Base-by-base conservation (phyloP, 37 sponge, comb jelly and placozoan species). In the Haliclona indistincta region DNA sequence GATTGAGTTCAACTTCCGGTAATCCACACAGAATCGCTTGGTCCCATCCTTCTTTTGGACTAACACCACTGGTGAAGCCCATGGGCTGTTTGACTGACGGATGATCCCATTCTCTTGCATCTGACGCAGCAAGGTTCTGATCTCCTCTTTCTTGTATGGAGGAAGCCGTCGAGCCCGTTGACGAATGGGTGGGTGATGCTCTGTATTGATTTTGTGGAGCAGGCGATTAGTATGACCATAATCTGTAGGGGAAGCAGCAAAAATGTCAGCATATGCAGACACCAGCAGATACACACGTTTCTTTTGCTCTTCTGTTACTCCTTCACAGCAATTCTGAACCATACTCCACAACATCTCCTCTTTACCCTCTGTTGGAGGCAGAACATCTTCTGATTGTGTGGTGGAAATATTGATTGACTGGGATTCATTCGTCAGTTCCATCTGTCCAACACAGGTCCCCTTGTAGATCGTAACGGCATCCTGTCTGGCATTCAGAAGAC, bases 81-180 rank as follows among this genome's bases (percentile, higher is more conserved):
- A 75, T 4, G 75, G 75, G 35, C 75, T 75, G 25, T n/a, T 40
- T 2, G 75, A 75, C 29, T 44, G 64, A 63, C 45, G 5, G 1
- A 75, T 23, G 17, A 75, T 38, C 2, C 35, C 51, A 38, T 62
- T 19, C 2, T 61, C 34, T 28, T 47, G 22, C 42, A 73, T 73
- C 19, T 73, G 43, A 20, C 22, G 33, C 1, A 73, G 7, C 41
- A 73, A 20, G 28, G 55, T 28, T 20, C 3, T 8, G 15, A 10
- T 42, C 25, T 56, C 35, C 26, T 2, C 35, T 42, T 41, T 44
- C 54, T 67, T 42, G 35, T 28, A 67, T 13, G 68, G 52, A 45
- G 67, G 68, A 38, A 78, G 67, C 68, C 79, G 44, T 68, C 79
- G 44, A 34, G 79, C 68, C 7, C 51, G 45, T 29, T 78, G 68